Evolutionary conservation across 2,113 vertebrate genomes (phyloP), one percentile per base, ranked within the genome.

Genomic region (Paratilapia polleni): DNA sequence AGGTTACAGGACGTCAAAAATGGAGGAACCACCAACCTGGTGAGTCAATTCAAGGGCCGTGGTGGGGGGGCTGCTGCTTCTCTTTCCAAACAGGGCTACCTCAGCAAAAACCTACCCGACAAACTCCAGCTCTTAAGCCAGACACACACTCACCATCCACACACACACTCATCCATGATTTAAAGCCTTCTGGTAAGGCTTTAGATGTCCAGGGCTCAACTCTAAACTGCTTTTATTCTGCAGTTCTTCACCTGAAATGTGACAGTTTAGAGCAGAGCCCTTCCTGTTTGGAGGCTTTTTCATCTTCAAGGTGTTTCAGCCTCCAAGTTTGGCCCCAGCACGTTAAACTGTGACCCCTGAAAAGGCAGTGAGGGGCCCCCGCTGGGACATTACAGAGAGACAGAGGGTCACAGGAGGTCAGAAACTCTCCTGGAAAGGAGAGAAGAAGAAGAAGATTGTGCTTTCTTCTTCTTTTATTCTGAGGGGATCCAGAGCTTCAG

Each of bases 1-100:
- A 73, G 80, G 85, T 31, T 62, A 89, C 87, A 91, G 87, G 84
- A 97, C 96, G 94, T 97, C 96, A 97, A 96, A 97, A 97, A 98
- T 95, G 94, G 94, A 97, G 96, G 83, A 93, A 86, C 95, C 96
- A 99, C 98, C 97, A 99, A 99, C 98, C 98, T 99, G 97, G 96
- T 88, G 95, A 94, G 96, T 96, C 96, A 96, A 96, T 94, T 97
- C 96, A 96, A 95, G 95, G 95, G 95, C 94, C 89, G 91, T 91
- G 95, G 47, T 12, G 24, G 24, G 24, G 43, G 68, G 95, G 94
- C 95, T 94, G 94, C 91, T 94, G 86, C 93, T 91, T 91, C 90
- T 80, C 89, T 94, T 94, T 97, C 96, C 96, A 96, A 96, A 95
- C 93, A 95, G 94, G 43, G 95, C 95, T 26, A 78, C 34, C 7